Evolutionary conservation across 2,113 vertebrate genomes (phyloP), one percentile per base, ranked within the genome.

Genomic region (Tylochromis polylepis): DNA sequence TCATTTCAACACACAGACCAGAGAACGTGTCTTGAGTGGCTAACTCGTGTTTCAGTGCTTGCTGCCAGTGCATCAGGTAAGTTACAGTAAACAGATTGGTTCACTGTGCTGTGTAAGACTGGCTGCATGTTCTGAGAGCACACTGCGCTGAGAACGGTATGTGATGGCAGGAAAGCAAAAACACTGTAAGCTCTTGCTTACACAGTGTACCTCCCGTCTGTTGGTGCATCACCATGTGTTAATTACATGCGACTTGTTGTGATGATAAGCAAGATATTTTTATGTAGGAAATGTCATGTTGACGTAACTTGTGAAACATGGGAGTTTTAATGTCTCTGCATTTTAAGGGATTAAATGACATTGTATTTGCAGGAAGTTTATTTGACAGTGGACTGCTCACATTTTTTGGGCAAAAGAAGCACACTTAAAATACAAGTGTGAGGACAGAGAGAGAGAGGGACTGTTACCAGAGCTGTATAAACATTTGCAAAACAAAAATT

Each of bases 21-120:
- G 87, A 94, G 94, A 94, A 94, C 88, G 94, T 77, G 89, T 95
- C 89, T 87, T 60, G 60, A 85, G 79, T 24, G 51, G 22, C 87
- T 89, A 51, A 72, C 81, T 93, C 49, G 15, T 60, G 84, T 88
- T 89, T 92, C 87, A 46, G 16, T 15, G 12, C 20, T 72, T 51
- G 84, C 79, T 53, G 57, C 85, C 57, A 57, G 20, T 4, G 41
- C 59, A 70, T 85, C 70, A 12, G 70, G 77, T 36, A 80, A 16
- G 81, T 93, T 91, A 89, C 93, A 91, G 91, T 92, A 82, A 92
- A 90, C 92, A 87, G 62, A 78, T 53, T 82, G 4, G 59, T 91
- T 57, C 24, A 65, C 49, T 27, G 34, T 38, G 15, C 11, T 3
- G 3, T 18, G 6, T 62, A 43, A 6, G 15, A n/a, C 46, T 11